Evolutionary conservation across 2,888 invertebrate species (phyloP), one percentile per base, ranked within the genome.

Genomic region (Hypolimnas misippus): DNA sequence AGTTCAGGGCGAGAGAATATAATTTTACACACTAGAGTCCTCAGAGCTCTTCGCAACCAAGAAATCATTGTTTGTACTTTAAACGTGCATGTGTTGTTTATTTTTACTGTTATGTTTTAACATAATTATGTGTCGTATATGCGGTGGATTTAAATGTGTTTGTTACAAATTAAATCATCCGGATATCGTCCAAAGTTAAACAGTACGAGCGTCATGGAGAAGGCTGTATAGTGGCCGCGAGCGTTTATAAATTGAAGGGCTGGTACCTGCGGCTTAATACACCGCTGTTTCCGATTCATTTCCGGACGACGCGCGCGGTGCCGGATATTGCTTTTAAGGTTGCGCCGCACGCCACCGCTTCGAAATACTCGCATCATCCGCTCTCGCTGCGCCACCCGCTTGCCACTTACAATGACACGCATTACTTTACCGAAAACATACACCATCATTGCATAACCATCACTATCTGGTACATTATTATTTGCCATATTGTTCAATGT

Each of bases 281-380:
- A 89, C 92, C 92, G 83, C 90, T 84, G 92, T 92, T 92, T 92
- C 92, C 92, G 92, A 87, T 92, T 92, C 92, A 92, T 92, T 92
- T 92, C 92, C 92, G 88, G 89, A 75, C 87, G 86, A 85, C 87
- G 88, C 91, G 90, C 89, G 89, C 89, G 85, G 83, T 82, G 84
- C 91, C 92, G 92, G 92, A 92, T 92, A 92, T 92, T 92, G 92
- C 92, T 91, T 92, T 92, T 92, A 92, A 92, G 92, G 92, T 86
- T 87, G 87, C 81, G 86, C 87, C 82, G 82, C 90, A 87, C 90
- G 87, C 87, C 81, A 86, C 44, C 66, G 70, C 70, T 67, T 66
- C 69, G 69, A 62, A 70, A 70, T 65, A 67, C 71, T 68, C 65
- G 59, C 66, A 62, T 66, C 64, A 67, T 62, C 68, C 65, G 63